phyloP scores from a whole-genome alignment of 2,888 invertebrate species.

The Macrophya annulata region DNA sequence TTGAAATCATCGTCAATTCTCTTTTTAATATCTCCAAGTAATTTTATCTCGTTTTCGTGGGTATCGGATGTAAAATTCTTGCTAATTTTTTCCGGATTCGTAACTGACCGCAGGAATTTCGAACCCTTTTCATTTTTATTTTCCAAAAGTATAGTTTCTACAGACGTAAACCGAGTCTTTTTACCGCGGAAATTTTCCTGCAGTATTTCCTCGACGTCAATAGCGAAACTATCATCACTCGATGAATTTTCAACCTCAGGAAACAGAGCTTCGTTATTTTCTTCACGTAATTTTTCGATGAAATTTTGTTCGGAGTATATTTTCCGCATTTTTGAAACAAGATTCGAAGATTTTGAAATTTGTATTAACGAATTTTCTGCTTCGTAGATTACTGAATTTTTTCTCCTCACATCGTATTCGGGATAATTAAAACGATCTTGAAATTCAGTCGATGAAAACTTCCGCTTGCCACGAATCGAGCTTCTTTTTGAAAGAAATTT shows the following conservation, averaged over 20 bases:
- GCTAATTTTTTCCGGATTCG: not conserved
- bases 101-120: not conserved
- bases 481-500: not conserved
- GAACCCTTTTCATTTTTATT: not conserved
- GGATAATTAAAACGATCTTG: not conserved
- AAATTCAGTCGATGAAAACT: not conserved
- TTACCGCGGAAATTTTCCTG: conserved; percentile 30
- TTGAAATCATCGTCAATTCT: conserved; percentile 63
- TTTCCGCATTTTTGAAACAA: conserved; percentile 14
- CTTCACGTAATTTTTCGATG: not conserved
- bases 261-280: not conserved
- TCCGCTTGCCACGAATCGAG: conserved; percentile 32
- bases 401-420: not conserved
- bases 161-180: conserved; percentile 18
- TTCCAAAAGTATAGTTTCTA: conserved; percentile 25
- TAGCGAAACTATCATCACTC: conserved; percentile 24
- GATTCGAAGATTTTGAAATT: not conserved
- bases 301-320: conserved; percentile 16
- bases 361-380: not conserved
- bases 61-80: not conserved
- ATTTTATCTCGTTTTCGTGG: conserved; percentile 30
- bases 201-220: conserved; percentile 22
- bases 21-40: conserved; percentile 59
- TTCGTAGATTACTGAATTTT: not conserved
- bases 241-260: not conserved